A percentile compares a stretch with the other conserved stretches of the same genome.
phyloP scores from a whole-genome alignment of 1,140 invertebrate species.

The Teleogryllus occipitalis region DNA sequence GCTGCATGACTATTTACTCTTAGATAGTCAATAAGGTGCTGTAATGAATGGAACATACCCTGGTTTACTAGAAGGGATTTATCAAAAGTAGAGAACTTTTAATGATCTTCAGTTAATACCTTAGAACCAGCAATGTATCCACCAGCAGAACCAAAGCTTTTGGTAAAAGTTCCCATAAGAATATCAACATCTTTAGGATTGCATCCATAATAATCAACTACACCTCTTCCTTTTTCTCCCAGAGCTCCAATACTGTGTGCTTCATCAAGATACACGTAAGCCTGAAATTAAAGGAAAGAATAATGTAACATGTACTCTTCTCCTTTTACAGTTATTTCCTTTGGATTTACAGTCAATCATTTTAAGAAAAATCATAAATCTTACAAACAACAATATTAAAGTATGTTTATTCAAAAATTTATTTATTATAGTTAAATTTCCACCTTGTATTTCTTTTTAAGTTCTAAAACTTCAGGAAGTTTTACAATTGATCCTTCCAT shows the following conservation, averaged over 20 bases:
- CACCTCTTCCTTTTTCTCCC: constrained; percentile 78
- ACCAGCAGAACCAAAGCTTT: constrained; percentile 92
- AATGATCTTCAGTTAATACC: constrained; percentile 36
- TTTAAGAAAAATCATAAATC: no score
- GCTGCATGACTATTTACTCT: constrained; percentile 75
- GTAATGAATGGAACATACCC: constrained; percentile 27
- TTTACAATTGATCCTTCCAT: constrained; percentile 96
- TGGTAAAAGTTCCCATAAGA: constrained; percentile 94
- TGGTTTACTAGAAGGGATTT: no score
- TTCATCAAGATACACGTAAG: constrained; percentile 89
- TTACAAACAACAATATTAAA: no score
- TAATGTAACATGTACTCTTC: no score
- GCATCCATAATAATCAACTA: constrained; percentile 76
- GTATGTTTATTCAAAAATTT: no score
- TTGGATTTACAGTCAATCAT: no score
- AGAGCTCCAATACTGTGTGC: constrained; percentile 95
- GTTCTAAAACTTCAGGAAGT: constrained; percentile 75
- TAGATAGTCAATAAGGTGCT: constrained; percentile 73
- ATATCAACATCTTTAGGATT: constrained; percentile 88
- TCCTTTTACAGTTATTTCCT: no score
- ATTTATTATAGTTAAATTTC: neutral
- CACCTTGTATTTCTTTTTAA: constrained; percentile 92
- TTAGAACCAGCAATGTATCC: constrained; percentile 93
- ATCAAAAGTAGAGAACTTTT: no score
- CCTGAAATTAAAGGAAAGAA: constrained; percentile 34